phyloP scores from a whole-genome alignment of 2,888 invertebrate species.

The Metellina segmentata region DNA sequence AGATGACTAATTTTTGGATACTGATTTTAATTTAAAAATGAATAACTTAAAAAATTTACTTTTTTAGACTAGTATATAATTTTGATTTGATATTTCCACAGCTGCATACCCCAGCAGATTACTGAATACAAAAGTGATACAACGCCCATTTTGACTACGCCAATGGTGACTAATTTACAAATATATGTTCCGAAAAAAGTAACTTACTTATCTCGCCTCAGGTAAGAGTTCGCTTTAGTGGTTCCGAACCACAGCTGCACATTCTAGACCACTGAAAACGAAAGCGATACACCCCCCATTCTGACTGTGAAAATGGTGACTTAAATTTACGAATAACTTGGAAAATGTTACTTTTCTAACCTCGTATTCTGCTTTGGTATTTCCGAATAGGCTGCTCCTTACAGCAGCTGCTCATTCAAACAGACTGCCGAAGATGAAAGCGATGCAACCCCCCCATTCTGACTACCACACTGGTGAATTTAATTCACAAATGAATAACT shows the following conservation, averaged over 20 bases:
- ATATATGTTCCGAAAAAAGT: too few species aligned
- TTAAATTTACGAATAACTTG: too few species aligned
- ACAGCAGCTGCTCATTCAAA: not conserved
- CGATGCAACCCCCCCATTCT: constrained; percentile 76
- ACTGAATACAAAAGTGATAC: not conserved
- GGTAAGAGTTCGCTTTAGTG: constrained; percentile 27
- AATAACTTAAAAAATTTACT: too few species aligned
- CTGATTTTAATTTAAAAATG: too few species aligned
- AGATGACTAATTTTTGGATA: not conserved
- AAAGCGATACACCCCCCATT: too few species aligned
- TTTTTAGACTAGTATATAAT: not conserved
- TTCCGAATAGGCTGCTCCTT: not conserved
- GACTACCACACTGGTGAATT: too few species aligned
- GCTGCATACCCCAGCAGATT: constrained; percentile 78
- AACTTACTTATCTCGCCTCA: not conserved
- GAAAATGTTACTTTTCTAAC: too few species aligned
- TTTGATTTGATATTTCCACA: constrained; percentile 58
- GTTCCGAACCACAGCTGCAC: constrained; percentile 76
- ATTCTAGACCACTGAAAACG: constrained; percentile 77
- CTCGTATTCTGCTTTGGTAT: not conserved
- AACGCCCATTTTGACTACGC: too few species aligned
- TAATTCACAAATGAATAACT: too few species aligned
- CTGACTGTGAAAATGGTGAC: too few species aligned
- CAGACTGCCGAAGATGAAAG: constrained; percentile 78
- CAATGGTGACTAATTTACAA: too few species aligned